phyloP scores from a whole-genome alignment of 2,888 invertebrate species.

The Cephus sareptanus region DNA sequence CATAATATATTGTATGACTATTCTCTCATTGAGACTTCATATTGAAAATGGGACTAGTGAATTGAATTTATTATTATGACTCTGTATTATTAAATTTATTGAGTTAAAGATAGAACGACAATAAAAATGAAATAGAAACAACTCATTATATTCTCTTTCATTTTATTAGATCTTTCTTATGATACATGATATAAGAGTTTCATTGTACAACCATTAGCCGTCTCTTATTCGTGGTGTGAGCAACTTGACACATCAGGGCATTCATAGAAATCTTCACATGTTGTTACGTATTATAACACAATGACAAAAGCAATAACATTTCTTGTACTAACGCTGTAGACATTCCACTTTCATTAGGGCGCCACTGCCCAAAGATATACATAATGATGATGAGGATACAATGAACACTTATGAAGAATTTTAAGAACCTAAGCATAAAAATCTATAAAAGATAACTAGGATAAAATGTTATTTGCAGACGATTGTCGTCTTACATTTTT shows the following conservation, averaged over 20 bases:
- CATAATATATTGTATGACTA: no score
- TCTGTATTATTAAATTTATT: no score
- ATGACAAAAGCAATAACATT: slow-evolving; percentile 27
- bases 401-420: not conserved
- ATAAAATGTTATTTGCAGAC: not conserved
- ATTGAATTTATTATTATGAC: no score
- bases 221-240: slow-evolving; percentile 27
- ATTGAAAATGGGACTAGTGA: no score
- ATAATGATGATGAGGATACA: no score
- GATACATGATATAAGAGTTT: slow-evolving; percentile 34
- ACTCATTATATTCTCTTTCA: slow-evolving; percentile 33
- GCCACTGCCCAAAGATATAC: slow-evolving; percentile 4
- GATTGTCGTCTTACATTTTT: not conserved
- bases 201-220: slow-evolving; percentile 32
- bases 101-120: no score
- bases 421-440: not conserved
- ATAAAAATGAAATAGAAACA: no score
- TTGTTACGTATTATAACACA: slow-evolving; percentile 12
- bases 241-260: slow-evolving; percentile 21
- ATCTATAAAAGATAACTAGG: not conserved
- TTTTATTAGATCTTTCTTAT: slow-evolving; percentile 34
- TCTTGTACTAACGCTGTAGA: slow-evolving; percentile 11
- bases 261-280: slow-evolving; percentile 16
- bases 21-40: no score
- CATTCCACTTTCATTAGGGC: slow-evolving; percentile 18